Conservation (phyloP, 1,140 invertebrate species). For the Pseudachorutes palmiensis region DNA sequence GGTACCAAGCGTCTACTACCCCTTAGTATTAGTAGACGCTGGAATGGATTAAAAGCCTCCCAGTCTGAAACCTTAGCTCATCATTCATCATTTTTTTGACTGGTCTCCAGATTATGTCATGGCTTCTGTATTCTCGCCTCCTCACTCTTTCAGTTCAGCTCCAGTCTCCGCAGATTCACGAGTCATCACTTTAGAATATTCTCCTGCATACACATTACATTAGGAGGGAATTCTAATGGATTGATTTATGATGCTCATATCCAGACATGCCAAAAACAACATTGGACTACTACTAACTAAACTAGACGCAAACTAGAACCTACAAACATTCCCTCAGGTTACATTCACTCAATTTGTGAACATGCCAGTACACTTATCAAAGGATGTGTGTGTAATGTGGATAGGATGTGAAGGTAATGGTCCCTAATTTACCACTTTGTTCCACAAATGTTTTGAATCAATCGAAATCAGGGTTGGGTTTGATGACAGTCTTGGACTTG, state of each 20-base stretch:
- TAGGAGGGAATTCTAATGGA: not conserved
- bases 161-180: not conserved
- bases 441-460: no score
- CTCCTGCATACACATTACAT: not conserved
- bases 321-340: not conserved
- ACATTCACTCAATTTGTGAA: not conserved
- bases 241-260: not conserved
- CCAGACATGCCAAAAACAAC: not conserved
- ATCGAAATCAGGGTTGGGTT: no score
- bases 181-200: not conserved
- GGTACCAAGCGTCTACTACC: not conserved
- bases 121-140: not conserved
- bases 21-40: not conserved
- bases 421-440: no score
- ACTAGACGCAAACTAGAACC: no score
- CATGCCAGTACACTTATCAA: no score
- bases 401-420: no score
- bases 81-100: slow-evolving; percentile 1
- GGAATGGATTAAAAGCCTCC: not conserved
- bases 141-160: not conserved
- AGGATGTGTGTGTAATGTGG: no score
- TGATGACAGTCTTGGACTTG: no score
- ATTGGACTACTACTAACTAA: no score
- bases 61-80: not conserved
- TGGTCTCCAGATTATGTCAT: slow-evolving; percentile 1